phyloP scores from a whole-genome alignment of 2,888 invertebrate species.

The Scelioninae gen. 2 region DNA sequence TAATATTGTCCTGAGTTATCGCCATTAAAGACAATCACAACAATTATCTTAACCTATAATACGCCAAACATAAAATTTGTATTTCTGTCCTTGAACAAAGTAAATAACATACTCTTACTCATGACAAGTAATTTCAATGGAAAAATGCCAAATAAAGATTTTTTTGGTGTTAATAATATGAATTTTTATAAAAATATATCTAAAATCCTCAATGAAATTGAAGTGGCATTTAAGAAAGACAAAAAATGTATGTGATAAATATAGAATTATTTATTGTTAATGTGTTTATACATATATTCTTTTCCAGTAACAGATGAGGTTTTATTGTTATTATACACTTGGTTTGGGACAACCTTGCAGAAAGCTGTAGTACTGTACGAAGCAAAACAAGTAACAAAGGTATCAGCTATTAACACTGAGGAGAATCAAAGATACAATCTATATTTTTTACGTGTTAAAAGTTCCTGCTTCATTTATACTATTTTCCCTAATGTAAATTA shows the following conservation, averaged over 20 bases:
- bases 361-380: slow-evolving; percentile 81
- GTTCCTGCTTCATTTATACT: slow-evolving; percentile 79
- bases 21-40: too few relatives aligned
- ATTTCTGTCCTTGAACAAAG: too few relatives aligned
- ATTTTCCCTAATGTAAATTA: slow-evolving; percentile 81
- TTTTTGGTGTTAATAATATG: background rate
- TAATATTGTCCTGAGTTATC: too few relatives aligned
- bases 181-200: slow-evolving; percentile 19
- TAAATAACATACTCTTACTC: too few relatives aligned
- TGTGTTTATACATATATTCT: background rate
- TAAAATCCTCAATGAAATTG: background rate
- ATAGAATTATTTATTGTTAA: background rate
- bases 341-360: slow-evolving; percentile 79
- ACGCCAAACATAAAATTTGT: too few relatives aligned
- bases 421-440: slow-evolving; percentile 49
- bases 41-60: too few relatives aligned
- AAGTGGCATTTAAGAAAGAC: slow-evolving; percentile 12
- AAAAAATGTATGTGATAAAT: slow-evolving; percentile 16
- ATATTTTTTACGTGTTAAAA: slow-evolving; percentile 68
- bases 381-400: slow-evolving; percentile 76
- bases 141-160: background rate
- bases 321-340: slow-evolving; percentile 77
- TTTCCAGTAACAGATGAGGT: slow-evolving; percentile 79
- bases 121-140: background rate
- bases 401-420: slow-evolving; percentile 73